Evolutionary conservation across 2,797 vertebrate genomes (phyloP).

Genomic region (Gallinago solitaria): DNA sequence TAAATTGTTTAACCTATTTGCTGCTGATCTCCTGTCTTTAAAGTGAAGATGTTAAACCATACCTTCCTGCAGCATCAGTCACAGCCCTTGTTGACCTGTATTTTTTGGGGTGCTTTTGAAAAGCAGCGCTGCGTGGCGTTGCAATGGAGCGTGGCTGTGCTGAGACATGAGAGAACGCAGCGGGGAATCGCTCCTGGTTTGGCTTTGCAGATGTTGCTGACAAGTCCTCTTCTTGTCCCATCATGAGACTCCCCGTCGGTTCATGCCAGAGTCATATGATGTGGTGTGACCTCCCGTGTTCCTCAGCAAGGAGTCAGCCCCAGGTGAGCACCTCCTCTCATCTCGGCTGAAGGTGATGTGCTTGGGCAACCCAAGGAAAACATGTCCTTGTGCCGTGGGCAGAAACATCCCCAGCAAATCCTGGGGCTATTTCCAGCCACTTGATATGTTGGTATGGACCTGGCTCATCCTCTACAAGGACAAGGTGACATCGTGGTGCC

Average conservation of each 20-base stretch:
- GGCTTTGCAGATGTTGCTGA: neutral
- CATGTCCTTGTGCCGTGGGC: accelerated
- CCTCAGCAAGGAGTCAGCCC: neutral
- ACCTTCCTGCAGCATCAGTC: accelerated
- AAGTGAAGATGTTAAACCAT: neutral
- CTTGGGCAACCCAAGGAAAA: neutral
- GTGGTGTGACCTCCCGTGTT: neutral
- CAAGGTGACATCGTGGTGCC: accelerated
- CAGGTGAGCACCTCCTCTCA: neutral
- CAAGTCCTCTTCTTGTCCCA: neutral
- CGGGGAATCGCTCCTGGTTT: accelerated
- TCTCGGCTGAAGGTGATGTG: neutral
- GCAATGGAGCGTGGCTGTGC: neutral
- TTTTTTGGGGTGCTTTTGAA: neutral
- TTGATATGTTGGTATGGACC: neutral
- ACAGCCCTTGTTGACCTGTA: accelerated
- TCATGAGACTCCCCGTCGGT: accelerated
- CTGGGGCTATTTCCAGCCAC: neutral
- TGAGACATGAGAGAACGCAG: accelerated
- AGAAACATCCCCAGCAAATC: neutral
- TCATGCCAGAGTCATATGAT: accelerated
- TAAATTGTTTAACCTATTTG: conserved; percentile 3
- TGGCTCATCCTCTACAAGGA: neutral
- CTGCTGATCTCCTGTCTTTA: neutral
- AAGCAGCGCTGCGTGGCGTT: accelerated